phyloP scores from a whole-genome alignment of 2,888 invertebrate genomes.

The Lordiphosa andalusiaca region DNA sequence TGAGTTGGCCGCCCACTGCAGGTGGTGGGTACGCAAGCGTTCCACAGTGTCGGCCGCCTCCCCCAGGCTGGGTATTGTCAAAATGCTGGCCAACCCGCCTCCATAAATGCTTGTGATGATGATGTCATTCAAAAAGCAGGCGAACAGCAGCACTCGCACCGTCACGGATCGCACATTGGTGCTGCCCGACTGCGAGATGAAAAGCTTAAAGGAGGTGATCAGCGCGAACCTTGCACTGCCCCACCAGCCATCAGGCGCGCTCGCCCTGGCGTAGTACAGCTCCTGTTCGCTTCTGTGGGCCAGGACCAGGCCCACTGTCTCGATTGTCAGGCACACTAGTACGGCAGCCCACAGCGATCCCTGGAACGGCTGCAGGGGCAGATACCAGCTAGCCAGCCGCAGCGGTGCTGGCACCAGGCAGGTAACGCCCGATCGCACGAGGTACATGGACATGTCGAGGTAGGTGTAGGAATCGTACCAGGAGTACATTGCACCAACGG shows the following conservation, averaged over 20 bases:
- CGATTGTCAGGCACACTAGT: conserved; percentile 80
- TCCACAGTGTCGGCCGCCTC: conserved; percentile 84
- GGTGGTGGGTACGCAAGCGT: conserved; percentile 82
- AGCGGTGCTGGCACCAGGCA: conserved; percentile 86
- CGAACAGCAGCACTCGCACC: conserved; percentile 69
- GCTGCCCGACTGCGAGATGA: conserved; percentile 70
- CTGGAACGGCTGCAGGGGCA: conserved; percentile 84
- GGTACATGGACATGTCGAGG: conserved; percentile 84
- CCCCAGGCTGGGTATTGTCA: conserved; percentile 85
- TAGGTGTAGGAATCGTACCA: conserved; percentile 83
- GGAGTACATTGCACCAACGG: conserved; percentile 77
- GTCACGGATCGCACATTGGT: conserved; percentile 55
- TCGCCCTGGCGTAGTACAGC: conserved; percentile 1
- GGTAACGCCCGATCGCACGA: conserved; percentile 84
- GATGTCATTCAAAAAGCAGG: conserved; percentile 81
- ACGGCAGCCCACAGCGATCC: conserved; percentile 83
- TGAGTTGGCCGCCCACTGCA: conserved; percentile 85
- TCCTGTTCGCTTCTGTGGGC: conserved; percentile 51
- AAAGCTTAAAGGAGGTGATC: conserved; percentile 64
- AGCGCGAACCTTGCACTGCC: conserved; percentile 52
- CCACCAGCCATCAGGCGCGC: conserved; percentile 42
- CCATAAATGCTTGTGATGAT: conserved; percentile 84
- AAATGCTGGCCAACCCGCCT: conserved; percentile 85
- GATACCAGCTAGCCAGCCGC: conserved; percentile 83
- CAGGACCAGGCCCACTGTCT: conserved; percentile 78